A percentile compares a stretch with the other conserved stretches of the same genome.
Evolutionary conservation across 2,797 vertebrate genomes (phyloP).

Genomic region (Taenioides sp.): DNA sequence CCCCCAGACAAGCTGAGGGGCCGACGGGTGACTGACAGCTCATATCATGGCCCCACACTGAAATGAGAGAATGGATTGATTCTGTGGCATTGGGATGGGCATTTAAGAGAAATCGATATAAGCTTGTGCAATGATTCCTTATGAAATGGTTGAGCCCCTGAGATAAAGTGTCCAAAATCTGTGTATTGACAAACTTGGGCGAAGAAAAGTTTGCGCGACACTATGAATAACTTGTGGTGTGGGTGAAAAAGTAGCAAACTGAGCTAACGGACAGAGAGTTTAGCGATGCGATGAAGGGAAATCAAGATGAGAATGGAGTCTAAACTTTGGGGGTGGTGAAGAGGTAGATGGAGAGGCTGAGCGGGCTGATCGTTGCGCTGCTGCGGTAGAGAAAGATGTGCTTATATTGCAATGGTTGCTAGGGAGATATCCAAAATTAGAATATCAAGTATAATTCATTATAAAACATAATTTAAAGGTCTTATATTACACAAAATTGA

Average conservation of each 20-base stretch:
- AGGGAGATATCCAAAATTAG: too few relatives aligned
- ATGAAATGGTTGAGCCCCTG: background rate
- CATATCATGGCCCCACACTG: background rate
- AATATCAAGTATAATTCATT: too few relatives aligned
- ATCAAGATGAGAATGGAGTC: too few relatives aligned
- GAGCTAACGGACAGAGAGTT: too few relatives aligned
- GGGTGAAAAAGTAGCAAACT: background rate
- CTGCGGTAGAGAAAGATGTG: too few relatives aligned
- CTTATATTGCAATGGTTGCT: too few relatives aligned
- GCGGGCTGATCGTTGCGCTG: too few relatives aligned
- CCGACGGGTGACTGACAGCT: conserved; percentile 6
- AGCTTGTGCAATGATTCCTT: background rate
- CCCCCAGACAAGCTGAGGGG: background rate
- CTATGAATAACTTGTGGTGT: background rate
- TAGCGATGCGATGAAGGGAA: too few relatives aligned
- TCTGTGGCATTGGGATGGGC: background rate
- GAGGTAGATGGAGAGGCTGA: too few relatives aligned
- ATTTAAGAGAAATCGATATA: background rate
- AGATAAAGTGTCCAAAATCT: background rate
- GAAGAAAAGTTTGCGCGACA: background rate
- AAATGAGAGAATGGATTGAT: background rate
- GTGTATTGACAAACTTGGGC: background rate
- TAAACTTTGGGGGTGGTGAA: too few relatives aligned
- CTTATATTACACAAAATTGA: too few relatives aligned
- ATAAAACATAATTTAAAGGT: too few relatives aligned